phyloP scores from a whole-genome alignment of 2,888 invertebrate genomes.

The Callyntrura guangdongensis region DNA sequence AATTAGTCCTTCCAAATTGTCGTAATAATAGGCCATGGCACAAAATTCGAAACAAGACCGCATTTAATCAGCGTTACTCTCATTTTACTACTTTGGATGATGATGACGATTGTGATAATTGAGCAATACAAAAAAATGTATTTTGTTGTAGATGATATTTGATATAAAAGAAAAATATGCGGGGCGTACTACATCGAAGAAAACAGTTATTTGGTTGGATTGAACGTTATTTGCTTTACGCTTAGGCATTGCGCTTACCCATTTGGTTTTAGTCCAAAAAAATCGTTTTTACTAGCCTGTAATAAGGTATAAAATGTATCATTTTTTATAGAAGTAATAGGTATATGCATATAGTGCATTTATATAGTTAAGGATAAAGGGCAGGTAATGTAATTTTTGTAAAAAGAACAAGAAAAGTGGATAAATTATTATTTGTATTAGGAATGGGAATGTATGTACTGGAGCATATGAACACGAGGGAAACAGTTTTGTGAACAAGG shows the following conservation, averaged over 20 bases:
- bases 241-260: neutral
- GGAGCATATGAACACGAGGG: neutral
- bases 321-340: neutral
- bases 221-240: slow-evolving; percentile 49
- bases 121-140: neutral
- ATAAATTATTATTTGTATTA: slow-evolving; percentile 36
- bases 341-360: slow-evolving; percentile 3
- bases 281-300: too few relatives aligned
- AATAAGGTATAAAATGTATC: neutral
- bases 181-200: slow-evolving; percentile 9
- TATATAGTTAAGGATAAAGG: slow-evolving; percentile 20
- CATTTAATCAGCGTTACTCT: slow-evolving; percentile 41
- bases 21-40: slow-evolving; percentile 31
- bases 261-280: neutral
- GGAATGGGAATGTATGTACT: neutral
- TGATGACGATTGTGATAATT: slow-evolving; percentile 6
- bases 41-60: slow-evolving; percentile 25
- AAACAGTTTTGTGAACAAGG: slow-evolving; percentile 35
- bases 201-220: slow-evolving; percentile 42
- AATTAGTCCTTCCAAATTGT: slow-evolving; percentile 19
- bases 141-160: slow-evolving; percentile 34
- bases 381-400: neutral
- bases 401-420: slow-evolving; percentile 15
- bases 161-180: neutral
- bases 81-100: slow-evolving; percentile 20